Conservation (phyloP, 2,113 vertebrate species). For the Albula glossodonta region DNA sequence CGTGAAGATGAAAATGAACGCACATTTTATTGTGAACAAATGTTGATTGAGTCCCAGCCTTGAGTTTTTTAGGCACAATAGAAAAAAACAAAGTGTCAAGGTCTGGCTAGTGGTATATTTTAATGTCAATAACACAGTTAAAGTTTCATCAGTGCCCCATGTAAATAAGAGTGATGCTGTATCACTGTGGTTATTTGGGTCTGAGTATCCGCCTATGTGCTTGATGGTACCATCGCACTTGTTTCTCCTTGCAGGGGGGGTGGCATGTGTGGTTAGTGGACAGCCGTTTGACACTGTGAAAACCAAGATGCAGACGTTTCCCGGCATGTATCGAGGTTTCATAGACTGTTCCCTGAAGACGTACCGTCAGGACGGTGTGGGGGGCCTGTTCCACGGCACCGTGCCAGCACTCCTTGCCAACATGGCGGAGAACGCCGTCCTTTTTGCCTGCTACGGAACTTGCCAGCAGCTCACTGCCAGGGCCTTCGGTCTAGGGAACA, state of each 20-base stretch:
- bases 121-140: no score
- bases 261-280: slow-evolving; percentile 49
- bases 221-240: background rate
- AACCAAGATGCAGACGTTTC: slow-evolving; percentile 57
- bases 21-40: no score
- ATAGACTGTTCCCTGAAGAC: slow-evolving; percentile 42
- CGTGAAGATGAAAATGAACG: no score
- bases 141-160: no score
- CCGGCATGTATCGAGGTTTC: slow-evolving; percentile 44
- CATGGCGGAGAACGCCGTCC: slow-evolving; percentile 47
- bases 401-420: slow-evolving; percentile 50
- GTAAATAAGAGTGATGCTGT: no score
- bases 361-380: slow-evolving; percentile 43
- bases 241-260: slow-evolving; percentile 30
- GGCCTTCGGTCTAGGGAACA: slow-evolving; percentile 29
- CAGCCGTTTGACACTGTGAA: slow-evolving; percentile 56
- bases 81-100: no score
- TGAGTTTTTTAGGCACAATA: no score
- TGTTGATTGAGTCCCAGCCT: no score
- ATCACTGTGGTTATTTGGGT: background rate
- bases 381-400: slow-evolving; percentile 49
- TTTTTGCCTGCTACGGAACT: slow-evolving; percentile 53
- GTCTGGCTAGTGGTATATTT: no score
- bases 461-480: slow-evolving; percentile 45
- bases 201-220: background rate